A percentile compares a stretch with the other conserved stretches of the same genome.
phyloP scores from a whole-genome alignment of 2,888 invertebrate species.

The Acleris cristana region DNA sequence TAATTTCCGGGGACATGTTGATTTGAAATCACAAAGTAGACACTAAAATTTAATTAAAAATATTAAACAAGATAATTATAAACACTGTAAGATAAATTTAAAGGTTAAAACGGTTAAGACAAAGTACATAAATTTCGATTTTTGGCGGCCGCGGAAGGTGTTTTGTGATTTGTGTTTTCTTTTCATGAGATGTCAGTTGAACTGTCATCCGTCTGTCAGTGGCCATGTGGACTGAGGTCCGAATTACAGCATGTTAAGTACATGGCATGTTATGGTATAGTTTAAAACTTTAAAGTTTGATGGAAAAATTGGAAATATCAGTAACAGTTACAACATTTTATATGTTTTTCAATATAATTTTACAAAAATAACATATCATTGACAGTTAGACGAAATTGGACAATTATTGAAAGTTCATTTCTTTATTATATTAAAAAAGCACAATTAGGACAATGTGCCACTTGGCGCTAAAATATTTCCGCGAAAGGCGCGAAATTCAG shows the following conservation, averaged over 20 bases:
- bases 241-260: neutral
- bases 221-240: slow-evolving; percentile 17
- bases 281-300: neutral
- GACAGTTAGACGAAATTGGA: too few species aligned
- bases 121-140: slow-evolving; percentile 7
- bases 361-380: too few species aligned
- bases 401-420: neutral
- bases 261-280: neutral
- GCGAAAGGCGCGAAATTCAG: neutral
- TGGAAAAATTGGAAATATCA: too few species aligned
- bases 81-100: neutral
- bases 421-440: neutral
- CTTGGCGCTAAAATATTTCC: neutral
- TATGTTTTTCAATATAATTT: too few species aligned
- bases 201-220: slow-evolving; percentile 3
- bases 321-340: too few species aligned
- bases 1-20: slow-evolving; percentile 88
- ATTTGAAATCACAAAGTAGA: slow-evolving; percentile 90
- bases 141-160: slow-evolving; percentile 10
- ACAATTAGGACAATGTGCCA: neutral
- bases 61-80: neutral
- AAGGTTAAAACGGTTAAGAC: slow-evolving; percentile 1
- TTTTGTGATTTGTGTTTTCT: neutral
- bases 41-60: slow-evolving; percentile 78
- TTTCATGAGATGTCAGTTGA: slow-evolving; percentile 3